Conservation (phyloP, 2,113 vertebrate genomes). For the Carassius carassius region DNA sequence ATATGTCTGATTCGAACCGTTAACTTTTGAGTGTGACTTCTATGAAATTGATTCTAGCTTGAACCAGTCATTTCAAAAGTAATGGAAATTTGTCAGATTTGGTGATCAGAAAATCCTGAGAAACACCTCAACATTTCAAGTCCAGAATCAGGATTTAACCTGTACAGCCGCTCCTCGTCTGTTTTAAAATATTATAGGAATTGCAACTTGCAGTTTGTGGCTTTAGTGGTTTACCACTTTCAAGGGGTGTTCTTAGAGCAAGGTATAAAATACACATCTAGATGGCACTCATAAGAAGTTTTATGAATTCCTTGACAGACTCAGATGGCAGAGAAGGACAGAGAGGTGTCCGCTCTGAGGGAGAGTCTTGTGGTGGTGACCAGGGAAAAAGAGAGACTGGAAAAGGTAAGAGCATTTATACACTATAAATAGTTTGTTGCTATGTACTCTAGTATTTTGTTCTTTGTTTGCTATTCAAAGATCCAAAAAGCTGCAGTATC, state of each 20-base stretch:
- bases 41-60: background rate
- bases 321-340: constrained; percentile 85
- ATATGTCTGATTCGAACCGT: background rate
- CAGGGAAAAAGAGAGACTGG: constrained; percentile 81
- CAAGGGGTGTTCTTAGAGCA: background rate
- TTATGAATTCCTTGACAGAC: constrained; percentile 69
- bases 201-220: background rate
- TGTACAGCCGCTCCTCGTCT: background rate
- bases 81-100: background rate
- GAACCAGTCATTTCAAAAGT: background rate
- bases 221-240: constrained; percentile 1
- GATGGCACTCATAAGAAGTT: background rate
- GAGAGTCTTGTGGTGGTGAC: constrained; percentile 80
- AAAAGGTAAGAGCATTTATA: constrained; percentile 67
- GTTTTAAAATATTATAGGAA: background rate
- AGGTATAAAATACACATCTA: background rate
- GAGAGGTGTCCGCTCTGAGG: constrained; percentile 82
- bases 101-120: background rate
- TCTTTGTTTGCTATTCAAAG: background rate
- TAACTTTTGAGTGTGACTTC: background rate
- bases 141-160: background rate
- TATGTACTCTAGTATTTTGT: background rate
- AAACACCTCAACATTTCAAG: background rate
- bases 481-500: background rate
- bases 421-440: background rate